A percentile compares a stretch with the other conserved stretches of the same genome.
phyloP scores from a whole-genome alignment of 2,113 vertebrate genomes.

The Lynx canadensis region DNA sequence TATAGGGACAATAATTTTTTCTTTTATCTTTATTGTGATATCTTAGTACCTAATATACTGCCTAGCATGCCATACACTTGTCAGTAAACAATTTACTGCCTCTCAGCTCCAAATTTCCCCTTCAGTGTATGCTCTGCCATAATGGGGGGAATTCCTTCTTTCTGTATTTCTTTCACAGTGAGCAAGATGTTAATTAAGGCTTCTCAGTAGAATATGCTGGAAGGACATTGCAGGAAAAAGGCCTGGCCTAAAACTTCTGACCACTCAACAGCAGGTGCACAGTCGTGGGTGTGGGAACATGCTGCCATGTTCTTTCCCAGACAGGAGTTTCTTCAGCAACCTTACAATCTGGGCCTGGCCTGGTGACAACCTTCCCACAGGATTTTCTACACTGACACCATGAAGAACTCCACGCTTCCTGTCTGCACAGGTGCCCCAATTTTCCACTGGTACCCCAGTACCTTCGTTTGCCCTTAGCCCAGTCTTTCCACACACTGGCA shows the following conservation, averaged over 20 bases:
- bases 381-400: fast-evolving
- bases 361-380: neutral
- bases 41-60: neutral
- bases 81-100: neutral
- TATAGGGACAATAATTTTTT: neutral
- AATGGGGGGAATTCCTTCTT: neutral
- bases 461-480: neutral
- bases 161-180: neutral
- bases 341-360: neutral
- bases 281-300: neutral
- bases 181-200: neutral
- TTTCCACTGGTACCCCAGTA: fast-evolving
- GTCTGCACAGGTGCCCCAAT: fast-evolving
- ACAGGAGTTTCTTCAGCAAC: fast-evolving
- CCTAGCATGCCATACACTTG: neutral
- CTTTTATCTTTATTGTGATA: neutral
- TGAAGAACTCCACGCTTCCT: too few relatives aligned
- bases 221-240: neutral
- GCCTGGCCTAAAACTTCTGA: too few relatives aligned
- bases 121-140: neutral
- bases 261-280: neutral
- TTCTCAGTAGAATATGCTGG: neutral
- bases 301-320: neutral
- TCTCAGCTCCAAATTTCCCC: neutral
- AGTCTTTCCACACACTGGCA: fast-evolving